Conservation (phyloP, 1,140 invertebrate genomes). For the Drosophila funebris region DNA sequence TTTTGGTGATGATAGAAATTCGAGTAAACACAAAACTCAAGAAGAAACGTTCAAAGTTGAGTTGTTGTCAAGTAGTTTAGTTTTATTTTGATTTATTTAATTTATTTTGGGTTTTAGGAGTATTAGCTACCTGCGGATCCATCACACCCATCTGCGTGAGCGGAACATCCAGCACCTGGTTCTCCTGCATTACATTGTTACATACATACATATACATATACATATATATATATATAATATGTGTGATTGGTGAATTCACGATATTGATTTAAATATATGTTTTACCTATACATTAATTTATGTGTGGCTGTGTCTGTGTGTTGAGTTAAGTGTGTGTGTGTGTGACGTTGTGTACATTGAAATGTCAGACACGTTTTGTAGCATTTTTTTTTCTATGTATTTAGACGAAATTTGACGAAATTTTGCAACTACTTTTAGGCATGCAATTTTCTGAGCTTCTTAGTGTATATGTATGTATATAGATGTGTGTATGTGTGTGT, state of each 20-base stretch:
- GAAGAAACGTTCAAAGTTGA: conserved; percentile 56
- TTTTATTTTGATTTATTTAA: background rate
- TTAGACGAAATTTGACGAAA: conserved; percentile 37
- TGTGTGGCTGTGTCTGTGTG: conserved; percentile 1
- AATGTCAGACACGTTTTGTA: conserved; percentile 22
- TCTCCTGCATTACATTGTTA: conserved; percentile 85
- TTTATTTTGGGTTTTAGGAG: conserved; percentile 56
- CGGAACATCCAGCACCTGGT: conserved; percentile 92
- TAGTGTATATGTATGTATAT: conserved; percentile 10
- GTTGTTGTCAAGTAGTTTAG: conserved; percentile 29
- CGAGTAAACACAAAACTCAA: conserved; percentile 63
- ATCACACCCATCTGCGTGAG: conserved; percentile 94
- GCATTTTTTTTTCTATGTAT: conserved; percentile 36
- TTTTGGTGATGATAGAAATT: conserved; percentile 53
- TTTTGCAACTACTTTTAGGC: conserved; percentile 57
- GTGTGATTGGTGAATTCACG: conserved; percentile 41
- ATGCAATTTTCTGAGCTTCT: conserved; percentile 60
- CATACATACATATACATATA: conserved; percentile 47
- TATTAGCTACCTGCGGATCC: conserved; percentile 90
- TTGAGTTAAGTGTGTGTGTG: conserved; percentile 1
- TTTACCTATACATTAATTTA: conserved; percentile 22
- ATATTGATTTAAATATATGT: conserved; percentile 26
- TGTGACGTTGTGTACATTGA: background rate
- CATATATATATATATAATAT: conserved; percentile 38
- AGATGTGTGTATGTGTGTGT: conserved; percentile 1